A percentile compares a stretch with the other conserved stretches of the same genome.
Evolutionary conservation across 1,140 invertebrate genomes (phyloP).

Genomic region (Marisa cornuarietis): DNA sequence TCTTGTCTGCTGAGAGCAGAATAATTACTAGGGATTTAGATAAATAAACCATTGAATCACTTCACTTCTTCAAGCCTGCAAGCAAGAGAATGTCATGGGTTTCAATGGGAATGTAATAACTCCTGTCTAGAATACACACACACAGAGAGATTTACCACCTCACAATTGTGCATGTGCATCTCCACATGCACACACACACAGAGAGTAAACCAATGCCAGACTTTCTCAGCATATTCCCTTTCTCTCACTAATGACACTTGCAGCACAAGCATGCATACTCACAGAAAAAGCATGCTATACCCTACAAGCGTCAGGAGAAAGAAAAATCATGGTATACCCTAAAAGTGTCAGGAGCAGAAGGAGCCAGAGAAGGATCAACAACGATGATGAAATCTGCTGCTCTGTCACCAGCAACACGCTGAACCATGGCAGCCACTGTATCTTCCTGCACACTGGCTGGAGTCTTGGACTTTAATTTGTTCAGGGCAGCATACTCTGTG

Average conservation of each 20-base stretch:
- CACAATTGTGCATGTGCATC: too few species aligned
- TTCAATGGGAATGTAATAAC: too few species aligned
- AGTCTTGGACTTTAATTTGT: conserved; percentile 42
- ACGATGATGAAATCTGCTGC: conserved; percentile 67
- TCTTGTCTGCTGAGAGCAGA: too few species aligned
- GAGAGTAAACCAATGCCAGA: background rate
- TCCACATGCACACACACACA: background rate
- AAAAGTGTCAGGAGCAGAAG: conserved; percentile 72
- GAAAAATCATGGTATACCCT: conserved; percentile 31
- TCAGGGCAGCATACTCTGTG: conserved; percentile 51
- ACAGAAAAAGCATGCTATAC: background rate
- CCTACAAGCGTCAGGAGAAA: too few species aligned
- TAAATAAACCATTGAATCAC: too few species aligned
- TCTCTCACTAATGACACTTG: too few species aligned
- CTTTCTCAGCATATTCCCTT: too few species aligned
- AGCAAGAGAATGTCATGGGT: too few species aligned
- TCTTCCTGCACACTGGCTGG: conserved; percentile 65
- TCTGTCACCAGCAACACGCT: conserved; percentile 66
- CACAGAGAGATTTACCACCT: too few species aligned
- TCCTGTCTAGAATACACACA: too few species aligned
- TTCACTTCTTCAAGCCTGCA: too few species aligned
- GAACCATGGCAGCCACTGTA: conserved; percentile 70
- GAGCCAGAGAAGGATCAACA: conserved; percentile 67
- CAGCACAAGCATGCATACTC: too few species aligned
- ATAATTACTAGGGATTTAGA: background rate